Conservation (phyloP, 2,113 vertebrate species). For the Okapia johnstoni region DNA sequence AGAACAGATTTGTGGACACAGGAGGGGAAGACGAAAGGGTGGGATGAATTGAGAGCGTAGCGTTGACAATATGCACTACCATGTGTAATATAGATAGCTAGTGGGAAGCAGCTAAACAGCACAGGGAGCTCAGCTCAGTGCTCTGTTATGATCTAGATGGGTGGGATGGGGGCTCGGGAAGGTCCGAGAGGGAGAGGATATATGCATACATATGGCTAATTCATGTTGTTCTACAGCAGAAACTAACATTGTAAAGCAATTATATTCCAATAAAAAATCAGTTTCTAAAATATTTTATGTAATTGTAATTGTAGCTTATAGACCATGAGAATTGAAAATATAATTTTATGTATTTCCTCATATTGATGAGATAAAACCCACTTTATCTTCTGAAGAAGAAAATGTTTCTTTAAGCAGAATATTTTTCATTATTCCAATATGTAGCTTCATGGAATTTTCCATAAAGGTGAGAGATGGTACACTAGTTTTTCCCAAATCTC, state of each 20-base stretch:
- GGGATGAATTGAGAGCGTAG: neutral
- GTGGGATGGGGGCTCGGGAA: neutral
- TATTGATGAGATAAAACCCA: neutral
- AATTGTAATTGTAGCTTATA: conserved; percentile 4
- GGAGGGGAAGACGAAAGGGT: neutral
- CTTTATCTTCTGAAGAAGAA: conserved; percentile 32
- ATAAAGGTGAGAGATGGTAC: neutral
- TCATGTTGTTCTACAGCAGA: neutral
- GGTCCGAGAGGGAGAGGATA: neutral
- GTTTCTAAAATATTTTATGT: neutral
- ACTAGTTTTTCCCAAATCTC: conserved; percentile 53
- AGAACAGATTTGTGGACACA: neutral
- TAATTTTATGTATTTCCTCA: conserved; percentile 21
- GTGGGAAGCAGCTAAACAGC: neutral
- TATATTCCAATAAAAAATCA: neutral
- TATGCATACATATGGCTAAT: neutral
- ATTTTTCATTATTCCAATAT: conserved; percentile 7
- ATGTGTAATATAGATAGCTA: neutral
- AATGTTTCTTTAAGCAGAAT: neutral
- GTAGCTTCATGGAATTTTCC: conserved; percentile 31
- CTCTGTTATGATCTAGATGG: neutral
- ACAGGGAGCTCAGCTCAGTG: neutral
- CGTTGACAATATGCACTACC: neutral
- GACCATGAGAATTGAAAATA: neutral
- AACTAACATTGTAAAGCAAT: neutral